A percentile compares a stretch with the other conserved stretches of the same genome.
phyloP scores from a whole-genome alignment of 2,797 vertebrate genomes.

The Diplodus sargus region DNA sequence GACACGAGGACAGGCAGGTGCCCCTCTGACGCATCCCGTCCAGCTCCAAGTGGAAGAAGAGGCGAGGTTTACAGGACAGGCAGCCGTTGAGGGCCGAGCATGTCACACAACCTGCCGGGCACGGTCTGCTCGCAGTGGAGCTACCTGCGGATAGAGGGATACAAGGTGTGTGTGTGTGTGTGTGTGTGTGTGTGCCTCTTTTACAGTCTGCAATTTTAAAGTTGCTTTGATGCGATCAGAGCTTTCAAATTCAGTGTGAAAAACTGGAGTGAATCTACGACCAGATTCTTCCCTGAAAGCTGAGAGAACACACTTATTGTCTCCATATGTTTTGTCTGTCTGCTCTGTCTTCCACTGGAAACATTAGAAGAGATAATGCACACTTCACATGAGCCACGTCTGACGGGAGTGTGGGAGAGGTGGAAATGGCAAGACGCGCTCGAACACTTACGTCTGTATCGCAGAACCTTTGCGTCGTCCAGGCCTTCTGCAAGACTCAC shows the following conservation, averaged over 20 bases:
- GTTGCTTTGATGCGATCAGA: conserved; percentile 11
- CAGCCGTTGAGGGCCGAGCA: conserved; percentile 93
- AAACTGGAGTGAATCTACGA: conserved; percentile 53
- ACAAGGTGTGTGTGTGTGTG: background rate
- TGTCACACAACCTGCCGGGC: conserved; percentile 89
- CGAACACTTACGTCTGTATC: conserved; percentile 67
- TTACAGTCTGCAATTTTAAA: background rate
- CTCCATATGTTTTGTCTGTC: conserved; percentile 58
- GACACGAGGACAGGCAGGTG: conserved; percentile 90
- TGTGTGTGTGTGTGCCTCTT: background rate
- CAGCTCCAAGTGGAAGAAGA: conserved; percentile 93
- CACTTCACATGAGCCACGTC: background rate
- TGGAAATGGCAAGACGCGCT: background rate
- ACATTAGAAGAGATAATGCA: background rate
- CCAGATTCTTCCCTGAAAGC: conserved; percentile 38
- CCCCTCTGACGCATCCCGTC: conserved; percentile 92
- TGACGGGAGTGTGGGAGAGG: background rate
- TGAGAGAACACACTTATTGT: conserved; percentile 49
- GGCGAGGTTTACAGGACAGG: conserved; percentile 91
- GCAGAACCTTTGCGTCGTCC: conserved; percentile 38
- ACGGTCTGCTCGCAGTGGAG: conserved; percentile 60
- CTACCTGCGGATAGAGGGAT: conserved; percentile 48
- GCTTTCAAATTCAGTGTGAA: conserved; percentile 25
- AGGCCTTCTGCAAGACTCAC: conserved; percentile 50
- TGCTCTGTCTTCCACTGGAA: conserved; percentile 9